Conservation (phyloP, 1,140 invertebrate genomes). For the Anastrepha obliqua region DNA sequence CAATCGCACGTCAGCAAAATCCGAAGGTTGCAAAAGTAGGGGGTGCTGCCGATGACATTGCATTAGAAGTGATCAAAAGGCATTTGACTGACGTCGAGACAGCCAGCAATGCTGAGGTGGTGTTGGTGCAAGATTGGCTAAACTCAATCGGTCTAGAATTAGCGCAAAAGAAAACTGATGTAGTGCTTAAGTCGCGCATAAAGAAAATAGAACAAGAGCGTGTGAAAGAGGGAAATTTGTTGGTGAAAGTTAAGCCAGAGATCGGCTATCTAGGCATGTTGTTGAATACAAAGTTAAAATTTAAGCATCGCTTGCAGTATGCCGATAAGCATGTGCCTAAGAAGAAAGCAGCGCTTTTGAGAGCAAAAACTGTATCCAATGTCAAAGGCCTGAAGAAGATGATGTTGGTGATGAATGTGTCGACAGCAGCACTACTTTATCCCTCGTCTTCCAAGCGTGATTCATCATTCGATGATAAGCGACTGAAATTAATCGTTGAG, state of each 20-base stretch:
- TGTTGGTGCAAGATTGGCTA: constrained; percentile 7
- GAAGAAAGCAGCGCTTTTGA: neutral
- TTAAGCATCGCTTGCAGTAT: constrained; percentile 21
- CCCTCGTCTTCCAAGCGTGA: neutral
- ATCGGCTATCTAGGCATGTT: constrained; percentile 22
- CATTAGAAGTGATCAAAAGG: constrained; percentile 3
- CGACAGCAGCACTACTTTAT: constrained; percentile 28
- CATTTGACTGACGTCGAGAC: constrained; percentile 12
- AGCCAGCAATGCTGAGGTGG: constrained; percentile 7
- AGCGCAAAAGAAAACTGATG: neutral
- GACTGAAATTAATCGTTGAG: constrained; percentile 19
- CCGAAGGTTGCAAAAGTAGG: neutral
- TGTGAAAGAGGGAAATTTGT: neutral
- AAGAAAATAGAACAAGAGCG: constrained; percentile 28
- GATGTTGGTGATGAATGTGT: constrained; percentile 3
- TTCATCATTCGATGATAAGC: neutral
- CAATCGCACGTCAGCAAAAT: neutral
- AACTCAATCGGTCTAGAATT: neutral
- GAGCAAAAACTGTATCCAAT: neutral
- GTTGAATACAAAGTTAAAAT: constrained; percentile 24
- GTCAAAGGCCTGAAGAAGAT: neutral
- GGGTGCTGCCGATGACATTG: constrained; percentile 22
- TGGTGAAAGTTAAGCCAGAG: neutral
- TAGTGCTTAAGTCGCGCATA: constrained; percentile 5
- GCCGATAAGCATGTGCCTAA: neutral